These are phyloP conservation scores for Sminthurides aquaticus DNA, from an alignment of 2,888 invertebrate species.

Conservation along the genomic window DNA sequence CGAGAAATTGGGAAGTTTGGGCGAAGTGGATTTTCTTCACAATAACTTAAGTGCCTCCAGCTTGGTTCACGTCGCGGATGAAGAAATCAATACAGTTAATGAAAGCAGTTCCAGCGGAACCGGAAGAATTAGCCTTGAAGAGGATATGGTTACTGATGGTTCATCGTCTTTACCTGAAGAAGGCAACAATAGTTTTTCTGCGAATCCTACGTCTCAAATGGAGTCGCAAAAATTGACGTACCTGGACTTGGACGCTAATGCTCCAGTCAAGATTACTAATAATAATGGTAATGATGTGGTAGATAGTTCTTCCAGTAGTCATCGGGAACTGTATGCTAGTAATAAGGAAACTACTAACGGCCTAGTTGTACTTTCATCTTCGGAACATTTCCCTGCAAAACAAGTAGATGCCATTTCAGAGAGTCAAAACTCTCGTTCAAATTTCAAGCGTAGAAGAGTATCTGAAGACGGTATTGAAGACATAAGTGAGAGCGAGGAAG, in stretches of 20 bases:
- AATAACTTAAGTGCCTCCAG: slow-evolving; percentile 17
- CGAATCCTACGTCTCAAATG: not conserved
- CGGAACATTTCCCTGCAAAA: not conserved
- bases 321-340: not conserved
- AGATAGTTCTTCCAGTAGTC: not conserved
- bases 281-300: not conserved
- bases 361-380: slow-evolving; percentile 1
- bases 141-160: slow-evolving; percentile 7
- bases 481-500: slow-evolving; percentile 2
- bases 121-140: not conserved
- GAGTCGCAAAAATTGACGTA: slow-evolving; percentile 30
- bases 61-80: not conserved
- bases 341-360: not conserved
- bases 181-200: slow-evolving; percentile 1
- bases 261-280: slow-evolving; percentile 1
- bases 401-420: not conserved
- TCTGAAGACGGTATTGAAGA: not conserved
- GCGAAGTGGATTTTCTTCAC: slow-evolving; percentile 18
- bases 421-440: slow-evolving; percentile 12
- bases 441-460: slow-evolving; percentile 18
- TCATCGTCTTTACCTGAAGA: slow-evolving; percentile 1
- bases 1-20: slow-evolving; percentile 39
- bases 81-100: slow-evolving; percentile 6
- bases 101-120: slow-evolving; percentile 1
- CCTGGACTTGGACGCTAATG: slow-evolving; percentile 39